Base-by-base conservation (phyloP, 2,113 vertebrate genomes). In the Falcunculus frontatus region DNA sequence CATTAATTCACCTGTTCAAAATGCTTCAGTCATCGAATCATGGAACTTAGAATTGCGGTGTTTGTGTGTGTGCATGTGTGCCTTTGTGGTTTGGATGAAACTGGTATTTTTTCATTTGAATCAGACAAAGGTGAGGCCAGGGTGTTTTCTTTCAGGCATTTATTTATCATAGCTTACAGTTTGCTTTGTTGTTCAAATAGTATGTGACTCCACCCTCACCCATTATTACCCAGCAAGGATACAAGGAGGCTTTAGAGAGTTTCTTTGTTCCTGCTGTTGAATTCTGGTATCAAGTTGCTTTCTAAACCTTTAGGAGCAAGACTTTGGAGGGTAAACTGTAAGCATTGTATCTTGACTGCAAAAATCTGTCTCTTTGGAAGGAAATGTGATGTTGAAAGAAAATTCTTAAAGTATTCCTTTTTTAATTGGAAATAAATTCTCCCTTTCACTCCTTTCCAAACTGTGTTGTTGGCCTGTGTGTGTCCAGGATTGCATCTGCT, bases 161-260 rank as follows among this genome's bases (percentile, higher is more conserved):
- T 92, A 84, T 97, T 97, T 97, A 96, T 86, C 85, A 77, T 92
- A 92, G 89, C 79, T 90, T 96, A 89, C 33, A 82, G 91, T 87
- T 92, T 95, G 77, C 92, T 95, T 96, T 97, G 94, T 97, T 96
- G 91, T 96, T 97, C 82, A 95, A 97, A 96, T 80, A 95, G 73
- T 72, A 57, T 65, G 68, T 68, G 75, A 82, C 95, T 93, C 84
- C 96, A 93, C 96, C 96, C 93, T 96, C 78, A 90, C 83, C 92
- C 39, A 92, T 89, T 93, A 92, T 92, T 96, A 49, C 74, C 50
- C 55, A 83, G 84, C 55, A 95, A 57, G 50, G 26, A 53, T 87
- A 78, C 74, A 84, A 83, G 30, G 37, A 53, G 37, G 15, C 69
- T 89, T 84, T 78, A 76, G 69, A 90, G 73, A 79, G 67, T 90